Evolutionary conservation across 2,113 vertebrate species (phyloP), one percentile per base, ranked within the genome.

Genomic region (Nesospiza acunhae): DNA sequence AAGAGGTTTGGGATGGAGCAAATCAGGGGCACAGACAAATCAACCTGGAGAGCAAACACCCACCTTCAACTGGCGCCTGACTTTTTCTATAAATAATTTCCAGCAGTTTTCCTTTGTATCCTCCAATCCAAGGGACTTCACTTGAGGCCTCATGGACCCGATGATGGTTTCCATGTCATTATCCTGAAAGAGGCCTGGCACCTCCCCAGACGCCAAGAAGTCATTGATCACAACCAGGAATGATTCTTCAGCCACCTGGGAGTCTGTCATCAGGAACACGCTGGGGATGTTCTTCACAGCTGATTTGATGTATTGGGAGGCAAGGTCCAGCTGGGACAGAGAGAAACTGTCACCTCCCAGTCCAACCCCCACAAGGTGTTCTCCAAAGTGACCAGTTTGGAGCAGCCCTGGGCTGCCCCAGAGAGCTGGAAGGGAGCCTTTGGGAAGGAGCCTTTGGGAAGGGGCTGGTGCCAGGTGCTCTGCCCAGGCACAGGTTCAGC

Each of bases 171-270:
- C 97, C 55, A 98, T 9, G 2, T 98, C 98, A 1, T 96, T 96
- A 0, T 98, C 98, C 17, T 47, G 41, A 27, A 98, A 98, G 30
- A 98, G 96, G 19, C 96, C 97, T 0, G 96, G 98, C 73, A 98
- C 96, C 64, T 98, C 98, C 5, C 98, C 98, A 0, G 98, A 98
- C 0, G 97, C 98, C 82, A 98, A 52, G 90, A 98, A 96, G 49
- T 98, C 98, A 1, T 98, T 98, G 89, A 98, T 98, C 12, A 98
- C 89, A 69, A 98, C 98, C 79, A 98, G 95, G 66, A 98, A 98
- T 0, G 97, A 97, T 84, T 98, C 98, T 55, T 98, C 98, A 0
- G 98, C 98, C 52, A 98, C 97, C 46, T 98, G 98, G 1, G 98
- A 98, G 94, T 98, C 98, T 0, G 98, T 98, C 98, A 98, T 98